Evolutionary conservation across 2,113 vertebrate genomes (phyloP), one percentile per base, ranked within the genome.

Genomic region (Piliocolobus tephrosceles): DNA sequence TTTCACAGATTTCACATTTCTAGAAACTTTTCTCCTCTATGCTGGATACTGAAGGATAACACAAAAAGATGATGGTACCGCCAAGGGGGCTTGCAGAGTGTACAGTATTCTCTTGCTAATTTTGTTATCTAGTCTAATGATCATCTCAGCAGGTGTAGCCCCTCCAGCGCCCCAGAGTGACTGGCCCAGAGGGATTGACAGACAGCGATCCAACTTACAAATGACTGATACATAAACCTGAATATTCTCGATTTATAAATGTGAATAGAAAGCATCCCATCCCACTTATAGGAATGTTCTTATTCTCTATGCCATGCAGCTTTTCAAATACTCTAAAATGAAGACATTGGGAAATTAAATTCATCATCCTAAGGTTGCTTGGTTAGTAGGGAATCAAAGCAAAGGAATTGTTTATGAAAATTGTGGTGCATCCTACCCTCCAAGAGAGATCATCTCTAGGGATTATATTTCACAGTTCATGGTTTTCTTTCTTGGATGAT

Each of bases 341-440:
- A 96, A 82, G 55, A 68, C 61, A 16, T 64, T 92, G 38, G 3
- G 6, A 79, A 95, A 25, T 57, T 86, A 81, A 55, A 12, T 52
- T 45, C 47, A 38, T 40, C 52, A 58, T 70, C 14, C 61, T 50
- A 88, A 83, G 4, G 18, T 72, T 88, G 6, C 40, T 80, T 88
- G 40, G 35, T 84, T 10, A 97, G 9, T 20, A 91, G 66, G 35
- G 50, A 81, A 81, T 76, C 27, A 94, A 91, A 96, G 45, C 73
- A 96, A 75, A 80, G 32, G 43, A 12, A 18, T 2, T 82, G 27
- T 91, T 64, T 57, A 38, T 30, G 10, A 7, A 50, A 76, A 10
- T 30, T 78, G 10, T 43, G 57, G 3, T 76, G 64, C 17, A 50
- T 23, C 8, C 9, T 43, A 30, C 2, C 32, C 18, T 76, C 40